Base-by-base conservation (phyloP, 2,888 invertebrate genomes). In the Peribatodes rhomboidaria region DNA sequence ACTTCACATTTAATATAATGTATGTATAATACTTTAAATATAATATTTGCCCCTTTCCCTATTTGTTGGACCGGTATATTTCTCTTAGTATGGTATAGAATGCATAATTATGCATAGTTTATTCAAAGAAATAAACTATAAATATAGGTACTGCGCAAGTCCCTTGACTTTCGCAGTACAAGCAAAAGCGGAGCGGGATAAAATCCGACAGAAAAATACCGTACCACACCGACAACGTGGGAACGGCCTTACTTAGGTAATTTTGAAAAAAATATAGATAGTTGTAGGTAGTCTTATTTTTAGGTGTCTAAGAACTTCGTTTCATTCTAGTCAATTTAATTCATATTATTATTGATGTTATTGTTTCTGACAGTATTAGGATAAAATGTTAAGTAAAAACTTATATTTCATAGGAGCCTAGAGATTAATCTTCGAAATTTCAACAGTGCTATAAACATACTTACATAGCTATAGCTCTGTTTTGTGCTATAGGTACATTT, bases 251-350 rank as follows among this genome's bases (percentile, higher is more conserved):
- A 27, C 2, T 2, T 27, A n/a, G n/a, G n/a, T n/a, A n/a, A 27
- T 27, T 4, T 18, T 18, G 44, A 18, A 18, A 44, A 22, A 22
- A 46, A 22, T 27, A 27, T 27, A n/a, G n/a, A n/a, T 27, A 27
- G 6, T 27, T 6, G 20, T 14, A 31, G 27, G 1, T n/a, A n/a
- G n/a, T 50, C 18, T 50, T 35, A 35, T 61, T 75, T 73, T 68
- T 80, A 84, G 82, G 73, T 81, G 79, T 76, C 76, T 85, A 80
- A 81, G 84, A 83, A 86, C 81, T 78, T 80, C 71, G 68, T 79
- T 81, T 78, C 68, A 81, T 81, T 89, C 89, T 90, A 90, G 90
- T 90, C 90, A 90, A 89, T 89, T 88, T 87, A 68, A 77, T 77
- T 76, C 71, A 78, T 73, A 69, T 74, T 75, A 62, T 65, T 67